Conservation (phyloP, 2,888 invertebrate species). For the Amphipyra tragopoginis region DNA sequence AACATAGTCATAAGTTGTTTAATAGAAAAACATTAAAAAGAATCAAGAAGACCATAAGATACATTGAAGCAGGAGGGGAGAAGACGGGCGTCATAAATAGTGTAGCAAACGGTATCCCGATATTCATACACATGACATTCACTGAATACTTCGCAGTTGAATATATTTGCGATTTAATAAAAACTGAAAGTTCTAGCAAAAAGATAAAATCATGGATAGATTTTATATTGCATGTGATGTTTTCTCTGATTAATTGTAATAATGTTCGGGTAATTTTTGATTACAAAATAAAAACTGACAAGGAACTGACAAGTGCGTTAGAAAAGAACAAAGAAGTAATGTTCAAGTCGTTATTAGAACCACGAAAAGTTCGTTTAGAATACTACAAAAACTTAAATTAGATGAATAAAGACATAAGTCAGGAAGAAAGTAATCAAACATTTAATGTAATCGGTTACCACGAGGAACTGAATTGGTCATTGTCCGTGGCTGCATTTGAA, state of each 20-base stretch:
- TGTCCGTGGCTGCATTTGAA: slow-evolving; percentile 6
- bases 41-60: slow-evolving; percentile 14
- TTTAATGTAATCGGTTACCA: too few relatives aligned
- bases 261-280: not conserved
- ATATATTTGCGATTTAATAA: slow-evolving; percentile 39
- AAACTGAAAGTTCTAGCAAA: slow-evolving; percentile 1
- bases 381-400: too few relatives aligned
- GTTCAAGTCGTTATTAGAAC: slow-evolving; percentile 10
- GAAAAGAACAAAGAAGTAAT: slow-evolving; percentile 2
- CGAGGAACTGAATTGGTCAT: too few relatives aligned
- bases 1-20: slow-evolving; percentile 8
- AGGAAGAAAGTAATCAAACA: not conserved
- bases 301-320: not conserved
- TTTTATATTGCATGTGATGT: slow-evolving; percentile 17
- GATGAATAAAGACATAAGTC: not conserved
- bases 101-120: slow-evolving; percentile 25
- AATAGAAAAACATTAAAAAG: slow-evolving; percentile 12
- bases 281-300: slow-evolving; percentile 19
- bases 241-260: not conserved
- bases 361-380: not conserved
- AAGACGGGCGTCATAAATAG: slow-evolving; percentile 36
- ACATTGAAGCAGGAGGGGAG: slow-evolving; percentile 28
- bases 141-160: slow-evolving; percentile 45
- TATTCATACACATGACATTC: slow-evolving; percentile 39
- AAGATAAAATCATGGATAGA: slow-evolving; percentile 9